These are phyloP conservation scores for Hemitrygon akajei DNA, from an alignment of 2,797 vertebrate genomes.

Conservation along the genomic window DNA sequence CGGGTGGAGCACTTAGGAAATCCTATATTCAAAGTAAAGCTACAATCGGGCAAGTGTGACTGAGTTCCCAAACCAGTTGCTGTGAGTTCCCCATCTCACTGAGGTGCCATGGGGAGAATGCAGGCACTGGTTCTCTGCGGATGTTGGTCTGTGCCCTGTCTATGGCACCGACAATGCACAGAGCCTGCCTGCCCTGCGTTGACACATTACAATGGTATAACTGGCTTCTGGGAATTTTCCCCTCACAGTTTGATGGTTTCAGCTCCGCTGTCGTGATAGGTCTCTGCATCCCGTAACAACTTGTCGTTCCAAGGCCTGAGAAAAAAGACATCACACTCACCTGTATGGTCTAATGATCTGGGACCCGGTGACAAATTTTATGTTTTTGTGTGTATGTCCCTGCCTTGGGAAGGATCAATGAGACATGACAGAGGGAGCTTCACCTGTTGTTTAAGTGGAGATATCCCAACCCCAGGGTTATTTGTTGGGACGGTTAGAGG, in stretches of 20 bases:
- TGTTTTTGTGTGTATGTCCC: too few relatives aligned
- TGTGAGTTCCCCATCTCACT: background rate
- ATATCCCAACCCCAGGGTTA: background rate
- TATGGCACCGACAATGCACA: background rate
- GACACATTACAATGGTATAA: background rate
- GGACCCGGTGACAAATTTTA: background rate
- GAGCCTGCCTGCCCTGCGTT: background rate
- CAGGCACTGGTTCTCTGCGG: background rate
- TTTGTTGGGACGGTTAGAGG: background rate
- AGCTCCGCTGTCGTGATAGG: background rate
- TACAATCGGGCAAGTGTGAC: background rate
- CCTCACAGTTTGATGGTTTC: background rate
- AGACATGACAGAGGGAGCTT: background rate
- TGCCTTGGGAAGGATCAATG: background rate
- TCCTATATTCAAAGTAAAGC: background rate
- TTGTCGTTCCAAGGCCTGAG: background rate
- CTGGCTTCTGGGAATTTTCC: background rate
- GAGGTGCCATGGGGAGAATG: background rate
- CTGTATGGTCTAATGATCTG: background rate
- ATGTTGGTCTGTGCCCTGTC: background rate
- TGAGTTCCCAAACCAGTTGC: background rate
- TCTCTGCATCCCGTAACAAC: background rate
- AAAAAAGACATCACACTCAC: background rate
- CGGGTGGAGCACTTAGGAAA: background rate
- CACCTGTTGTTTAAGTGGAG: background rate